Percentiles rank a stretch among this genome's conserved stretches.
These are phyloP conservation scores for Hirtodrosophila confusa DNA, from an alignment of 2,888 invertebrate species.

Conservation along the genomic window DNA sequence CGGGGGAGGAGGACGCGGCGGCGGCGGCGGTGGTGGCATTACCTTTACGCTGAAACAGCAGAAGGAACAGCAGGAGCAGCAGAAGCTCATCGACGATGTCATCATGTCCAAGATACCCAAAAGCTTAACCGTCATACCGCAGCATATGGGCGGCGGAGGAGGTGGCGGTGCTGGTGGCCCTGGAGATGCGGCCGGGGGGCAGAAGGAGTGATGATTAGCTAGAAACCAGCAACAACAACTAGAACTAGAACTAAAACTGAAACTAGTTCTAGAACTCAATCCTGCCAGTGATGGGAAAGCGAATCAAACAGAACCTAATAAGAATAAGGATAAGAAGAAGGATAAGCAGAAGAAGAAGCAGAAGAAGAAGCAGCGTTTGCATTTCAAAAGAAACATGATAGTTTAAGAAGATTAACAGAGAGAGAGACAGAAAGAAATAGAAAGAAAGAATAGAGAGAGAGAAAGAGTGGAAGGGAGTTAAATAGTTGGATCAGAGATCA, in stretches of 20 bases:
- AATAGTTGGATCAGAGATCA: constrained; percentile 27
- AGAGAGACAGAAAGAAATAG: background rate
- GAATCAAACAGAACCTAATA: constrained; percentile 25
- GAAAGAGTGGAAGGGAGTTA: background rate
- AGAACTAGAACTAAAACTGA: constrained; percentile 25
- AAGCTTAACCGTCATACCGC: constrained; percentile 92
- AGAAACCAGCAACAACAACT: constrained; percentile 1
- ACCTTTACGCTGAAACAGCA: constrained; percentile 58
- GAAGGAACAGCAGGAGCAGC: constrained; percentile 74
- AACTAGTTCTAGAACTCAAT: background rate
- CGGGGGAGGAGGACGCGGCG: constrained; percentile 59
- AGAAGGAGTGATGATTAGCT: constrained; percentile 40
- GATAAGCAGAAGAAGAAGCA: background rate
- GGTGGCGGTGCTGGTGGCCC: constrained; percentile 13
- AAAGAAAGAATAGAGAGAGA: constrained; percentile 5
- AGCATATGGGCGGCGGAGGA: constrained; percentile 81
- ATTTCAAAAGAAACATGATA: constrained; percentile 21
- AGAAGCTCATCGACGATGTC: constrained; percentile 81
- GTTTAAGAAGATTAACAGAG: background rate
- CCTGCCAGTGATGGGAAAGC: constrained; percentile 48
- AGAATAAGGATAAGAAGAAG: background rate
- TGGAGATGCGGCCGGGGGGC: background rate
- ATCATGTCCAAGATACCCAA: constrained; percentile 92
- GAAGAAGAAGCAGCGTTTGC: constrained; percentile 17
- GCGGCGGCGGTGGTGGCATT: constrained; percentile 32